These are phyloP conservation scores for Microtus montanus DNA, from an alignment of 2,113 vertebrate species.

Conservation along the genomic window DNA sequence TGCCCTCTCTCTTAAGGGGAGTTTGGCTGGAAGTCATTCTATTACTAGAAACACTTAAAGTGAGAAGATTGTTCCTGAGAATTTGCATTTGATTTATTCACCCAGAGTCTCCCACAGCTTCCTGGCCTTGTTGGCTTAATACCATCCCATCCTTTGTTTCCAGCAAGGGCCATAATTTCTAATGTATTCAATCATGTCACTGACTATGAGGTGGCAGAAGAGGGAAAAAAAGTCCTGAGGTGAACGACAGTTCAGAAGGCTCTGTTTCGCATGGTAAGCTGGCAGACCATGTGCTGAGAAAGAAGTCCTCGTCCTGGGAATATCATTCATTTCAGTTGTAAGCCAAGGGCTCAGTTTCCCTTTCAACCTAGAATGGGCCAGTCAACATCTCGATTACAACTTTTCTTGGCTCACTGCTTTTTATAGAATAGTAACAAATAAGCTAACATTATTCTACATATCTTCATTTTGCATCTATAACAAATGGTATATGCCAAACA, in stretches of 20 bases:
- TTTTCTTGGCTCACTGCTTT: not conserved
- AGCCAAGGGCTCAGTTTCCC: not conserved
- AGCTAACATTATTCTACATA: not conserved
- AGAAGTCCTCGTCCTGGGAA: not conserved
- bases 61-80: slow-evolving; percentile 52
- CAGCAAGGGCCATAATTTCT: slow-evolving; percentile 62
- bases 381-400: not conserved
- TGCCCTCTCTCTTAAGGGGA: not conserved
- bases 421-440: not conserved
- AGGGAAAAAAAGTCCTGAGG: not conserved
- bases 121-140: slow-evolving; percentile 47
- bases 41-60: slow-evolving; percentile 71
- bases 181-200: slow-evolving; percentile 27
- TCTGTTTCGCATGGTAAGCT: not conserved
- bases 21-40: slow-evolving; percentile 67
- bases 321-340: not conserved
- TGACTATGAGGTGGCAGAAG: slow-evolving; percentile 30
- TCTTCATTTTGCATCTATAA: not conserved
- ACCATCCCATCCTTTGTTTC: slow-evolving; percentile 53
- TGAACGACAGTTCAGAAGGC: not conserved
- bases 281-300: not conserved
- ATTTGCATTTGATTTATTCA: slow-evolving; percentile 64
- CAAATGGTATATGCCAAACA: not conserved
- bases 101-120: slow-evolving; percentile 23
- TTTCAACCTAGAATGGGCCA: not conserved